Percentiles rank a stretch among this genome's conserved stretches.
phyloP scores from a whole-genome alignment of 1,140 invertebrate species.

The Drosophila pectinifera region DNA sequence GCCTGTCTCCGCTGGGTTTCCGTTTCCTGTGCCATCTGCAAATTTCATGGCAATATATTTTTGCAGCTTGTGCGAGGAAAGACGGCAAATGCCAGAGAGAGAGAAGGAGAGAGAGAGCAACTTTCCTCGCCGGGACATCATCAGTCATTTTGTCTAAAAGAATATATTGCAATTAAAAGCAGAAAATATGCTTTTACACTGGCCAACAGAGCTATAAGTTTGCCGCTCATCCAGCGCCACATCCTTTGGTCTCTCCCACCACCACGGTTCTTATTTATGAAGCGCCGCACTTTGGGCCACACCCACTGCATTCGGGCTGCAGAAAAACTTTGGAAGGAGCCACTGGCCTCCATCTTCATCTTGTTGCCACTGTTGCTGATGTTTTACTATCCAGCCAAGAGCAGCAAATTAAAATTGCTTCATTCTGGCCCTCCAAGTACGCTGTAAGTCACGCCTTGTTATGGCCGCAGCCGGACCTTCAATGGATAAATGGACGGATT shows the following conservation, averaged over 20 bases:
- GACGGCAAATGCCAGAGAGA: constrained; percentile 11
- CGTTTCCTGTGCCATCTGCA: constrained; percentile 71
- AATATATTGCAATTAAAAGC: constrained; percentile 84
- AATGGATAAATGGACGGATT: constrained; percentile 58
- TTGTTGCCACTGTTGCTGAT: constrained; percentile 67
- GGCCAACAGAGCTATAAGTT: constrained; percentile 60
- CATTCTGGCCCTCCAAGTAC: constrained; percentile 58
- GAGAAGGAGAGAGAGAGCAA: constrained; percentile 1
- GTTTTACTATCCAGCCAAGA: constrained; percentile 71
- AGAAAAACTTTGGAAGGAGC: constrained; percentile 37
- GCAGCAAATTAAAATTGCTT: constrained; percentile 81
- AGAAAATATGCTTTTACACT: constrained; percentile 81
- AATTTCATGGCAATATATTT: constrained; percentile 82
- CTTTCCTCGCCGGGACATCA: constrained; percentile 57
- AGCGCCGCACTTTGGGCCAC: constrained; percentile 64
- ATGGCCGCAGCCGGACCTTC: constrained; percentile 34
- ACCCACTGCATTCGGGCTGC: constrained; percentile 68
- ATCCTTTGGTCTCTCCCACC: constrained; percentile 9
- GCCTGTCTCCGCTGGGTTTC: constrained; percentile 77
- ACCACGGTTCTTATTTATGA: constrained; percentile 65
- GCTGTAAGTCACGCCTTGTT: constrained; percentile 69
- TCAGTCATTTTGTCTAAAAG: constrained; percentile 83
- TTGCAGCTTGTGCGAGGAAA: constrained; percentile 46
- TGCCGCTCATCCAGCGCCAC: constrained; percentile 23
- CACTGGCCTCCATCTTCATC: constrained; percentile 36